These are phyloP conservation scores for Dasyornis broadbenti DNA, from an alignment of 2,113 vertebrate genomes.

Conservation along the genomic window DNA sequence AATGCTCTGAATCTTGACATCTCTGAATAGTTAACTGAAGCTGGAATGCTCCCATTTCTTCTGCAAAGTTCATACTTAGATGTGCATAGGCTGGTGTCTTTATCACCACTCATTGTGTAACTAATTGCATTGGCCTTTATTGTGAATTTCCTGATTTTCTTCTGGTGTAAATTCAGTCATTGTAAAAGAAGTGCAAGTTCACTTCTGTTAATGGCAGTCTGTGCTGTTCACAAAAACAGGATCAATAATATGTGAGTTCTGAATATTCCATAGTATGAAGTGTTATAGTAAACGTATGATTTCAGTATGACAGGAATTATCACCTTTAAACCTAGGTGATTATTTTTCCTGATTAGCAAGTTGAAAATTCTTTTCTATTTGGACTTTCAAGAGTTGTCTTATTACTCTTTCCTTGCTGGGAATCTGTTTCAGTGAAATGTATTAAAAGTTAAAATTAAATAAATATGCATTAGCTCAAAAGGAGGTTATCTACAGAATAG, in stretches of 20 bases:
- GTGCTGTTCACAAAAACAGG: not conserved
- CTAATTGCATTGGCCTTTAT: not conserved
- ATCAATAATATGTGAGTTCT: not conserved
- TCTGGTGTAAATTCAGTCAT: not conserved
- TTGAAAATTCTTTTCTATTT: slow-evolving; percentile 3
- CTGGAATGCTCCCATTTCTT: not conserved
- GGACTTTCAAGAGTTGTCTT: not conserved
- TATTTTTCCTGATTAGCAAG: not conserved
- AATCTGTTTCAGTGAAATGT: not conserved
- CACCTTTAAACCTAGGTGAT: not conserved
- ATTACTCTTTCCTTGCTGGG: not conserved
- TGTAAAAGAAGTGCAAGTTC: not conserved
- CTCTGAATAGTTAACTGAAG: not conserved
- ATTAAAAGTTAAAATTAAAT: slow-evolving; percentile 43
- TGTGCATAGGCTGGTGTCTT: not conserved
- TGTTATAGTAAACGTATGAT: not conserved
- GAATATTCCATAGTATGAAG: not conserved
- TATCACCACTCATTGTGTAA: not conserved
- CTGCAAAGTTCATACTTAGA: not conserved
- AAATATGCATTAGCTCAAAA: not conserved
- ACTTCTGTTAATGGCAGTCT: not conserved
- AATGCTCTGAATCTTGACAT: not conserved
- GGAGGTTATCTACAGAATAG: not conserved
- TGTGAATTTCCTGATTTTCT: not conserved
- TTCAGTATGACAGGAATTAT: not conserved